Conservation (phyloP, 2,797 vertebrate species). For the Mormyrus proboscirostris region DNA sequence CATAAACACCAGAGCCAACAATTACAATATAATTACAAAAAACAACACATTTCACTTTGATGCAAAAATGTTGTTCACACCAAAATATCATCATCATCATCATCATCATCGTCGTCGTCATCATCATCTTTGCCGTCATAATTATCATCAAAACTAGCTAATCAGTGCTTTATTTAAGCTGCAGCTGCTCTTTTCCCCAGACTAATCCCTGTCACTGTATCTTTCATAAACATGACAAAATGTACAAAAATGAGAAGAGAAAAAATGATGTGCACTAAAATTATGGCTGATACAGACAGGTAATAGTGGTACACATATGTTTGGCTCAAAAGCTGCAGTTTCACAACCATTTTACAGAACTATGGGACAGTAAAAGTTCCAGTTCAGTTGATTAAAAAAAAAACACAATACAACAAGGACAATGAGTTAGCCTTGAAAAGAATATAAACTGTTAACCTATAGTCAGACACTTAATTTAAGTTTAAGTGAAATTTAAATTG, state of each 20-base stretch:
- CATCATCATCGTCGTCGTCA: conserved; percentile 40
- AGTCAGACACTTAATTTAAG: background rate
- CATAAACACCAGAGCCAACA: conserved; percentile 69
- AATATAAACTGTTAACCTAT: background rate
- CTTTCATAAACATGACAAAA: conserved; percentile 1
- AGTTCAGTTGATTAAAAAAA: background rate
- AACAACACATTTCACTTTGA: conserved; percentile 14
- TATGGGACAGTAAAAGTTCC: background rate
- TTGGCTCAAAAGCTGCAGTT: background rate
- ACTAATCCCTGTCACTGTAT: background rate
- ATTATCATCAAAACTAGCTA: conserved; percentile 51
- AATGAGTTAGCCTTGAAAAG: background rate
- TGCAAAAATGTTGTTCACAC: conserved; percentile 48
- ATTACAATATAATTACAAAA: conserved; percentile 54
- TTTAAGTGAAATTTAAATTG: background rate
- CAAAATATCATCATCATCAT: conserved; percentile 61
- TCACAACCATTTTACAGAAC: background rate
- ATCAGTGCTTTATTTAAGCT: conserved; percentile 63
- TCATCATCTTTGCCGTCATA: conserved; percentile 50
- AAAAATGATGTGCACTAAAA: background rate
- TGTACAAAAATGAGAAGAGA: background rate
- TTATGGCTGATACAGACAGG: conserved; percentile 57
- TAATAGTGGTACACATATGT: background rate
- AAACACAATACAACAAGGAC: background rate
- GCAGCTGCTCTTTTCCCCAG: conserved; percentile 37